Evolutionary conservation across 2,888 invertebrate species (phyloP), one percentile per base, ranked within the genome.

Genomic region (Sesia bembeciformis): DNA sequence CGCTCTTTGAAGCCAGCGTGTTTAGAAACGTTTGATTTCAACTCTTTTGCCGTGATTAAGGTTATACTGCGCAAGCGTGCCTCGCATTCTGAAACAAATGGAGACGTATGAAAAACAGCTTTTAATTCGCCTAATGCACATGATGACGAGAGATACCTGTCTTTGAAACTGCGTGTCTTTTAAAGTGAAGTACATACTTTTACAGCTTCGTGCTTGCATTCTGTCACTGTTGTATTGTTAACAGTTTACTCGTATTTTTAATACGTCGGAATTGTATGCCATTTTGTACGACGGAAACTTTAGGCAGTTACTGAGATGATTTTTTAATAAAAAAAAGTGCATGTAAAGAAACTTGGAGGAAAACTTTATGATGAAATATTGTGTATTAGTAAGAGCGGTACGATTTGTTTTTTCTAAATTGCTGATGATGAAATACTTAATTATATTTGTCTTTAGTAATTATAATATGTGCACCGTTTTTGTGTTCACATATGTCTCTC

Each of bases 111-210:
- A 75, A 69, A 71, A 76, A 68, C 75, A 77, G 74, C 83, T 87
- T 87, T 88, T 89, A 89, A 89, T 89, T 87, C 78, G 81, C 84
- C 88, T 88, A 88, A 89, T 89, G 89, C 85, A 86, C 74, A 85
- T 74, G 67, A 71, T 64, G 66, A 74, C 76, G 62, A 59, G 78
- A 51, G 52, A 52, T 54, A 51, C 51, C 56, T 53, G 55, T 54
- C 55, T 57, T 53, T 56, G 53, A 53, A 23, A 54, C 46, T 42
- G 78, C 74, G 73, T 78, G 78, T 76, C 74, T 81, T 76, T 71
- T 75, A 78, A 78, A 79, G 70, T 79, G 81, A 81, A 81, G 78
- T 78, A 78, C 80, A 78, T 76, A 74, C 73, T 79, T 78, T 67
- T 78, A 79, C 68, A 76, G n/a, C 74, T 67, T 66, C 67, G 65